These are phyloP conservation scores for Oncopodura yosiiana DNA, from an alignment of 1,140 invertebrate species.

Conservation along the genomic window DNA sequence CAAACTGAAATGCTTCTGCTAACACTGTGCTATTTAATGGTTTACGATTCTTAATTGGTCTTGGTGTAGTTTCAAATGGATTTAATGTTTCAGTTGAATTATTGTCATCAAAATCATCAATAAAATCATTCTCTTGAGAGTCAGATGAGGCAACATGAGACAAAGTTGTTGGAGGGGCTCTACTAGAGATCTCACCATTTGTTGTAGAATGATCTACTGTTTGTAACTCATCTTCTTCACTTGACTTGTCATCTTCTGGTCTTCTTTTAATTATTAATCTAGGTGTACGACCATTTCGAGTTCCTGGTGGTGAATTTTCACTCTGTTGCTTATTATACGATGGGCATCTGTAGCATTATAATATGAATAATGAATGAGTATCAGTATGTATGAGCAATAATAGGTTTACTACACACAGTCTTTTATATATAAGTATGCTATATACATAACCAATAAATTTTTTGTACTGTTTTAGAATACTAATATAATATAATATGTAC, in stretches of 20 bases:
- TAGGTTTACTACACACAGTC: too few relatives aligned
- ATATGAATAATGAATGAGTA: too few relatives aligned
- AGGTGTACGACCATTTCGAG: constrained; percentile 24
- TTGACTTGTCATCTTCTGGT: constrained; percentile 27
- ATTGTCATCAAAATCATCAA: too few relatives aligned
- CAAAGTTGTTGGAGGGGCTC: constrained; percentile 4
- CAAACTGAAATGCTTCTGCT: constrained; percentile 32
- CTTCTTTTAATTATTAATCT: constrained; percentile 31
- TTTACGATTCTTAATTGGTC: constrained; percentile 20
- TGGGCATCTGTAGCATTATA: too few relatives aligned
- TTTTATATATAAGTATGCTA: too few relatives aligned
- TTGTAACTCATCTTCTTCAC: constrained; percentile 12
- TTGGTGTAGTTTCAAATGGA: neutral
- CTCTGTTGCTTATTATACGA: neutral
- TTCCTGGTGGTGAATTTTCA: neutral
- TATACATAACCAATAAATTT: neutral
- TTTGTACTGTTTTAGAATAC: neutral
- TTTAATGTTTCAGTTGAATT: constrained; percentile 17
- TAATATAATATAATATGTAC: neutral
- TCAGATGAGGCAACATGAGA: neutral
- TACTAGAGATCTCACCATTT: neutral
- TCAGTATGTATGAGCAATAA: neutral
- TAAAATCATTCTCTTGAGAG: neutral
- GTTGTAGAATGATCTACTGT: neutral
- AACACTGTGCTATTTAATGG: constrained; percentile 31